Conservation (phyloP, 2,113 vertebrate species). For the Oryzias melastigma region DNA sequence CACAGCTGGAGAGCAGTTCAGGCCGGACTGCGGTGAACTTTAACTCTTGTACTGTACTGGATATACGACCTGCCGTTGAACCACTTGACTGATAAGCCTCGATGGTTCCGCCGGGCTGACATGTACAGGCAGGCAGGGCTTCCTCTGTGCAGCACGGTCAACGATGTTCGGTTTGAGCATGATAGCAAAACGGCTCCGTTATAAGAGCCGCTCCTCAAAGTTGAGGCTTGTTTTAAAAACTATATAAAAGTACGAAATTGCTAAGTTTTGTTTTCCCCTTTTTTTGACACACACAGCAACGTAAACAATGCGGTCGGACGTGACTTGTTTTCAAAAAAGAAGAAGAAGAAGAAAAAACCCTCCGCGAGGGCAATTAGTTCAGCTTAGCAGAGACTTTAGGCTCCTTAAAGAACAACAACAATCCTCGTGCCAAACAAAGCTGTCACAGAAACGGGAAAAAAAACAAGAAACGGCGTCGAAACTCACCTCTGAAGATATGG, state of each 20-base stretch:
- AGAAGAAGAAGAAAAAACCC: too few relatives aligned
- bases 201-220: not conserved
- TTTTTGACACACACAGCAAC: not conserved
- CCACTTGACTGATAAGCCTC: conserved; percentile 21
- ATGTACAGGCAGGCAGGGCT: not conserved
- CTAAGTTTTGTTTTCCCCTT: not conserved
- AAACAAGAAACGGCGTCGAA: not conserved
- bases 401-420: too few relatives aligned
- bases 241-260: not conserved
- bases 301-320: too few relatives aligned
- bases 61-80: conserved; percentile 7
- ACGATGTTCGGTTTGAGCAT: too few relatives aligned
- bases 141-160: not conserved
- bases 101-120: not conserved
- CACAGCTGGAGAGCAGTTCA: conserved; percentile 7
- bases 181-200: too few relatives aligned
- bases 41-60: conserved; percentile 23
- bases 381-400: too few relatives aligned
- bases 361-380: too few relatives aligned
- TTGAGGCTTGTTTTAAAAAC: not conserved
- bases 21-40: conserved; percentile 46
- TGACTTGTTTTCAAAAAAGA: too few relatives aligned
- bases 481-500: conserved; percentile 67
- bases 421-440: too few relatives aligned
- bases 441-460: too few relatives aligned